Conservation (phyloP, 2,888 invertebrate species). For the Scrobipalpa costella region DNA sequence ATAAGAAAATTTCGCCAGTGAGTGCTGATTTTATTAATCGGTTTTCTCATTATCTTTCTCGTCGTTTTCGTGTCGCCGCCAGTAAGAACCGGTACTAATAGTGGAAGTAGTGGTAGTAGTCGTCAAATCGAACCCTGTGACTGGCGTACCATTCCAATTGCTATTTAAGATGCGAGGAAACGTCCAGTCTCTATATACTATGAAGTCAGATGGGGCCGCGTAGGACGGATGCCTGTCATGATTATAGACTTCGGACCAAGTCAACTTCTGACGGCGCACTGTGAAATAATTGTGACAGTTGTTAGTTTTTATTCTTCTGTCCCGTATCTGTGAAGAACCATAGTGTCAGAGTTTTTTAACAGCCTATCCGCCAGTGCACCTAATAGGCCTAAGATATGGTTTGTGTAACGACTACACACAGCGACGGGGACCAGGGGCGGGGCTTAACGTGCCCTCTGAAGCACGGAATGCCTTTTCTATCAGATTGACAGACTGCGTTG, state of each 20-base stretch:
- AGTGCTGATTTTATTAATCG: not conserved
- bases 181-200: slow-evolving; percentile 4
- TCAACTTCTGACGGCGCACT: not conserved
- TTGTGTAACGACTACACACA: too few species aligned
- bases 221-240: not conserved
- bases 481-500: too few species aligned
- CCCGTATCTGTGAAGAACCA: too few species aligned
- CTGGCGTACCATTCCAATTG: not conserved
- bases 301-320: too few species aligned
- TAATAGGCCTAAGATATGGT: too few species aligned
- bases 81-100: not conserved
- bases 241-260: not conserved
- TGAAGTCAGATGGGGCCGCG: not conserved
- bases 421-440: too few species aligned
- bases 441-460: too few species aligned
- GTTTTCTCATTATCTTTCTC: not conserved
- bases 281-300: not conserved
- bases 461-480: too few species aligned
- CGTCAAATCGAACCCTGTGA: not conserved
- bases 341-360: too few species aligned
- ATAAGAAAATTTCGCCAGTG: not conserved
- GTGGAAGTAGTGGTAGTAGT: not conserved
- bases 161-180: not conserved
- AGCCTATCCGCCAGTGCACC: too few species aligned
- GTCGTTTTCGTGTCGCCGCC: not conserved